Conservation (phyloP, 2,113 vertebrate species). For the Taurulus bubalis region DNA sequence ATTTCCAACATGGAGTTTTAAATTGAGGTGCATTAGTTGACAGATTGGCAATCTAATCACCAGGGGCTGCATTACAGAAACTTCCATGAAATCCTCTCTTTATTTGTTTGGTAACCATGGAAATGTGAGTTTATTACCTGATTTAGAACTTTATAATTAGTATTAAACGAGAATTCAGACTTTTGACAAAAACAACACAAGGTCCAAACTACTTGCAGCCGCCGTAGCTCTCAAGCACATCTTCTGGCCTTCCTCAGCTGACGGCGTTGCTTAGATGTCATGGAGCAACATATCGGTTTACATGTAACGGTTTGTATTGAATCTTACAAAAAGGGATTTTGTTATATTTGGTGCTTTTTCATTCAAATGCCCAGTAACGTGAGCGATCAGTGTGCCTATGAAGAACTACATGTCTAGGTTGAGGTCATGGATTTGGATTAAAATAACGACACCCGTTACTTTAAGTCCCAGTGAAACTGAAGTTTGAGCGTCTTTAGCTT, state of each 20-base stretch:
- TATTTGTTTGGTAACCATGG: conserved; percentile 58
- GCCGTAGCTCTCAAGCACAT: not conserved
- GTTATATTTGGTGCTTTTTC: not conserved
- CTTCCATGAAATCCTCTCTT: conserved; percentile 60
- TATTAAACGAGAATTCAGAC: conserved; percentile 19
- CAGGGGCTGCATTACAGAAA: conserved; percentile 61
- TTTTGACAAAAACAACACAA: not conserved
- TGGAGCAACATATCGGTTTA: not conserved
- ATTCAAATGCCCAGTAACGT: not conserved
- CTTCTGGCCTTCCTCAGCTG: not conserved
- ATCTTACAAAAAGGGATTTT: not conserved
- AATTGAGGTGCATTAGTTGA: conserved; percentile 61
- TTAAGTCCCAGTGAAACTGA: too few species aligned
- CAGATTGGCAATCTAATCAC: conserved; percentile 69
- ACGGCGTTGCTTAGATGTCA: not conserved
- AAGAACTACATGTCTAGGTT: not conserved
- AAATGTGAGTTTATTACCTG: conserved; percentile 49
- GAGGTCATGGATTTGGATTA: not conserved
- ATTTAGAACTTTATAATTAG: conserved; percentile 42
- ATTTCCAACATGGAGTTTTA: conserved; percentile 58
- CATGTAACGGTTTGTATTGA: not conserved
- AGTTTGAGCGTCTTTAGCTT: too few species aligned
- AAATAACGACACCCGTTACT: too few species aligned
- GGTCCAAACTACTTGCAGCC: not conserved
- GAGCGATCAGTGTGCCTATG: not conserved